Percentiles rank a stretch among this genome's conserved stretches.
Evolutionary conservation across 1,140 invertebrate genomes (phyloP).

Genomic region (Drosophila sulfurigaster): DNA sequence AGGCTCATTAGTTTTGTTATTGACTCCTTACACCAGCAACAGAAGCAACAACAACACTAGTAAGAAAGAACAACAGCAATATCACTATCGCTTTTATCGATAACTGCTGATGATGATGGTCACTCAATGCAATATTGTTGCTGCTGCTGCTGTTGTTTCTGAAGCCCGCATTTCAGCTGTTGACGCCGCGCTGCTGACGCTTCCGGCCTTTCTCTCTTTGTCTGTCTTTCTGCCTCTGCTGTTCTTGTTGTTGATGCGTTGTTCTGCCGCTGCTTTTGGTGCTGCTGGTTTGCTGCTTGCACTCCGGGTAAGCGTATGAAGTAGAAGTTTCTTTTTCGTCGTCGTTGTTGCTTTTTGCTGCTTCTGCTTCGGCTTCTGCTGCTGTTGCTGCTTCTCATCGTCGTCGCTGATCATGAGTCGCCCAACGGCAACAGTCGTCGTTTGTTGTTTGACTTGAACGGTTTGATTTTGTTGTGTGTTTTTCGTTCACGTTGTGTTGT

Average conservation of each 20-base stretch:
- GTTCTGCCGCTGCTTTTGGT: conserved; percentile 20
- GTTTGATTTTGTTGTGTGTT: conserved; percentile 37
- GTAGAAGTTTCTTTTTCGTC: conserved; percentile 40
- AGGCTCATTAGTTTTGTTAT: conserved; percentile 81
- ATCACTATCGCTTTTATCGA: conserved; percentile 75
- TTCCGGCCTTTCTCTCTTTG: conserved; percentile 48
- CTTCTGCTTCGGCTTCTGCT: conserved; percentile 38
- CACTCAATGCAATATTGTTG: conserved; percentile 59
- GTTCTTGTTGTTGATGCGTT: background rate
- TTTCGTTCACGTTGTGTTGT: conserved; percentile 25
- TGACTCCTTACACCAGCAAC: conserved; percentile 67
- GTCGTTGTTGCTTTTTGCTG: conserved; percentile 22
- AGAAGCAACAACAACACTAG: conserved; percentile 33
- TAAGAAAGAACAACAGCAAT: conserved; percentile 25
- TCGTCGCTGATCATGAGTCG: conserved; percentile 47
- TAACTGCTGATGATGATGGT: conserved; percentile 67
- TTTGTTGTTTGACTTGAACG: conserved; percentile 76
- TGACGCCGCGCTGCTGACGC: conserved; percentile 45
- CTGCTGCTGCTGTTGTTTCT: conserved; percentile 18
- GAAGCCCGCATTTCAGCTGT: conserved; percentile 72
- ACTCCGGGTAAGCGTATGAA: conserved; percentile 37
- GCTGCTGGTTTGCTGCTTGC: conserved; percentile 24
- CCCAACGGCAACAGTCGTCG: conserved; percentile 62
- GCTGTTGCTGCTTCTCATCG: conserved; percentile 51
- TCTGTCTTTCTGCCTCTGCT: conserved; percentile 20